Conservation (phyloP, 2,797 vertebrate genomes). For the Pelodytes ibericus region DNA sequence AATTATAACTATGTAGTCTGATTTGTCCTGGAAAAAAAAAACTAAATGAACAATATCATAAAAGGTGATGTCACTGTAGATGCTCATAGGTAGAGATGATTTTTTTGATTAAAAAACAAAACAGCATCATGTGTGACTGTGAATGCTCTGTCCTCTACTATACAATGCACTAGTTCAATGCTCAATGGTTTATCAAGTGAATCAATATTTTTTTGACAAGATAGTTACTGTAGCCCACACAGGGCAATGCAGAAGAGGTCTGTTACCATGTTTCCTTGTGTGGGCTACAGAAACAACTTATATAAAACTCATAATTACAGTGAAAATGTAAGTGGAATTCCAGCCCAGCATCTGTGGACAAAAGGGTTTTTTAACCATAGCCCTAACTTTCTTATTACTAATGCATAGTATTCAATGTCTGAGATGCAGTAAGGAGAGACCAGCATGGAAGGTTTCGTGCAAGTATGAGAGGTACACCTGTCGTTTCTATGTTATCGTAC, state of each 20-base stretch:
- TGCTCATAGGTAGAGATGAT: no score
- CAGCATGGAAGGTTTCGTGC: no score
- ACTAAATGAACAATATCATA: no score
- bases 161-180: neutral
- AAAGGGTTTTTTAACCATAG: neutral
- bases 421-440: no score
- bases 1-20: no score
- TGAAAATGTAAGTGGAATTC: neutral
- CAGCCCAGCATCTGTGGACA: neutral
- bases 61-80: no score
- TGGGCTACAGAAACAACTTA: neutral
- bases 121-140: neutral
- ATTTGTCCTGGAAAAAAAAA: no score
- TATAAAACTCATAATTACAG: neutral
- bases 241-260: neutral
- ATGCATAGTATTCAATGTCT: no score
- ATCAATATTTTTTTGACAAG: neutral
- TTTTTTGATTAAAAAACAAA: no score
- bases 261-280: neutral
- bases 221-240: neutral
- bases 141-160: neutral
- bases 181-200: neutral
- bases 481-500: no score
- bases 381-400: no score
- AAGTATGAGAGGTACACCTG: no score